phyloP scores from a whole-genome alignment of 2,113 vertebrate species.

The Burhinus bistriatus region DNA sequence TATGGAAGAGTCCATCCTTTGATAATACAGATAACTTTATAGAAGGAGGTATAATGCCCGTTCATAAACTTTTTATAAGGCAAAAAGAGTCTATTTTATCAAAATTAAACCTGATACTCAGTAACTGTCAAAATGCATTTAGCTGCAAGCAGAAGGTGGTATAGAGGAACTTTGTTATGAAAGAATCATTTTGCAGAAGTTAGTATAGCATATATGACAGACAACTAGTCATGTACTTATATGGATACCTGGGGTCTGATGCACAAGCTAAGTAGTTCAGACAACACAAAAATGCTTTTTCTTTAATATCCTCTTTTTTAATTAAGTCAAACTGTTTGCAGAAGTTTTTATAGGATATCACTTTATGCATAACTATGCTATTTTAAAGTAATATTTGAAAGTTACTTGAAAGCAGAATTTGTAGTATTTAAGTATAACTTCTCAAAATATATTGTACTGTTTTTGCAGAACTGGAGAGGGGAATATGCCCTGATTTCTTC shows the following conservation, averaged over 20 bases:
- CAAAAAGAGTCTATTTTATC: neutral
- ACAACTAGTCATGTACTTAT: neutral
- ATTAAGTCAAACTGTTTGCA: neutral
- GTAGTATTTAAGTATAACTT: neutral
- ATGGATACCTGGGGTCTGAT: neutral
- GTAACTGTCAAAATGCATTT: neutral
- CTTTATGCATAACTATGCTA: neutral
- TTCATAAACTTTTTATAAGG: neutral
- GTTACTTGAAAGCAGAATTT: neutral
- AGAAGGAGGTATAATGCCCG: neutral
- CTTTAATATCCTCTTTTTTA: neutral
- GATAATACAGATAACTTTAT: neutral
- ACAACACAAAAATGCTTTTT: neutral
- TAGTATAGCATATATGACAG: neutral
- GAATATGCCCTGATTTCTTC: neutral
- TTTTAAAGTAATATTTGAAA: neutral
- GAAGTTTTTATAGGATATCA: neutral
- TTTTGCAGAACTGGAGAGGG: neutral
- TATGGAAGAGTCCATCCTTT: neutral
- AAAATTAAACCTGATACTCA: neutral
- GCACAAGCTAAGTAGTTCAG: neutral
- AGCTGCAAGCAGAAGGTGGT: neutral
- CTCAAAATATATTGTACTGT: neutral
- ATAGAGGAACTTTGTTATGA: neutral
- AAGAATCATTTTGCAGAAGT: neutral